These are phyloP conservation scores for Bugulina stolonifera DNA, from an alignment of 2,888 invertebrate genomes.

Conservation along the genomic window DNA sequence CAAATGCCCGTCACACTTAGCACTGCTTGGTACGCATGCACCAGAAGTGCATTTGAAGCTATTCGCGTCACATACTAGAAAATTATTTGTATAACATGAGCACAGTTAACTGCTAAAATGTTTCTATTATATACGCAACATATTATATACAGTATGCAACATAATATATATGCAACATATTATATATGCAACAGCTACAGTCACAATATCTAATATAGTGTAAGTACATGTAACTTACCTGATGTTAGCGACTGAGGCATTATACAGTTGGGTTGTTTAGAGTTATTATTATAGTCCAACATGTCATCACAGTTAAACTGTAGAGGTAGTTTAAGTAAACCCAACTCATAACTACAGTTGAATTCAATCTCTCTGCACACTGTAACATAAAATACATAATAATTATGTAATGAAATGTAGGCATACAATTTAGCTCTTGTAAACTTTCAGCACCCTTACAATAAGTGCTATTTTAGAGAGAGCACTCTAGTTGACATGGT, in stretches of 20 bases:
- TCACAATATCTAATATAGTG: too few species aligned
- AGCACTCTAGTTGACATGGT: too few species aligned
- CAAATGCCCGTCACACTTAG: constrained; percentile 72
- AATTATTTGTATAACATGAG: too few species aligned
- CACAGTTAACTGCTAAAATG: too few species aligned
- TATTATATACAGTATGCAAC: too few species aligned
- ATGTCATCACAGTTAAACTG: neutral
- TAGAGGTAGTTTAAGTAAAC: neutral
- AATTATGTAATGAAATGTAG: too few species aligned
- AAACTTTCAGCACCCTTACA: too few species aligned
- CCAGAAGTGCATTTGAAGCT: constrained; percentile 69
- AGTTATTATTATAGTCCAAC: neutral
- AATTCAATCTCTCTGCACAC: neutral
- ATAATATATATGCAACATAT: too few species aligned
- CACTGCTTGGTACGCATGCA: constrained; percentile 59
- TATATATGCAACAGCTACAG: too few species aligned
- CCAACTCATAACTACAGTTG: constrained; percentile 8
- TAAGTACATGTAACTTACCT: constrained; percentile 4
- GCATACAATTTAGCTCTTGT: too few species aligned
- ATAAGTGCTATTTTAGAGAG: too few species aligned
- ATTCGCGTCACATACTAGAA: constrained; percentile 69
- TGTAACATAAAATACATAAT: neutral
- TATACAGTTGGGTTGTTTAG: neutral
- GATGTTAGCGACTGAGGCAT: neutral
- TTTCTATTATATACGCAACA: too few species aligned